A percentile compares a stretch with the other conserved stretches of the same genome.
phyloP scores from a whole-genome alignment of 2,888 invertebrate genomes.

The Apodemia mormo region DNA sequence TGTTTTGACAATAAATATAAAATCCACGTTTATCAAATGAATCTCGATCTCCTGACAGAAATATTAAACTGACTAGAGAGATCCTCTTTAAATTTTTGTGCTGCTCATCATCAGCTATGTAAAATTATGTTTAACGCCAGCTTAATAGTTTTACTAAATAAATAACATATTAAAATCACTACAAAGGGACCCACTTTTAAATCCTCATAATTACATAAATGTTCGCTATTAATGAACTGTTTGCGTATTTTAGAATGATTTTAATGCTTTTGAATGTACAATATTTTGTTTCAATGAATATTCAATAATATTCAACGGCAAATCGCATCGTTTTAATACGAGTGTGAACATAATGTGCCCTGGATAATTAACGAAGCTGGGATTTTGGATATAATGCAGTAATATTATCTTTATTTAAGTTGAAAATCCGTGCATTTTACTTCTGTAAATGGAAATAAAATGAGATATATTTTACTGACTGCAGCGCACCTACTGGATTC shows the following conservation, averaged over 20 bases:
- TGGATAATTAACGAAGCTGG: constrained; percentile 35
- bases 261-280: constrained; percentile 19
- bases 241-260: neutral
- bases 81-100: too few species aligned
- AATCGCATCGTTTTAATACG: constrained; percentile 29
- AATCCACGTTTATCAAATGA: too few species aligned
- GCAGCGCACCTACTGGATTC: too few species aligned
- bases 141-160: too few species aligned
- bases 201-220: neutral
- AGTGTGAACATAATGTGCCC: constrained; percentile 32
- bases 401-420: constrained; percentile 21
- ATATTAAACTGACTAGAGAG: too few species aligned
- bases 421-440: constrained; percentile 1
- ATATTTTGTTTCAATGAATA: constrained; percentile 32
- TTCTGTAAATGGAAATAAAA: constrained; percentile 11
- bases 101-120: too few species aligned
- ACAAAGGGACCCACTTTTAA: neutral
- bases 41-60: too few species aligned
- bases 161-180: too few species aligned
- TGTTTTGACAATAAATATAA: too few species aligned
- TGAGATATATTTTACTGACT: neutral
- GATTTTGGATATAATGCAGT: constrained; percentile 31
- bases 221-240: neutral
- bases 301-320: constrained; percentile 32
- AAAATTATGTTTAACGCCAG: too few species aligned